Evolutionary conservation across 2,113 vertebrate genomes (phyloP), one percentile per base, ranked within the genome.

Genomic region (Pica pica): DNA sequence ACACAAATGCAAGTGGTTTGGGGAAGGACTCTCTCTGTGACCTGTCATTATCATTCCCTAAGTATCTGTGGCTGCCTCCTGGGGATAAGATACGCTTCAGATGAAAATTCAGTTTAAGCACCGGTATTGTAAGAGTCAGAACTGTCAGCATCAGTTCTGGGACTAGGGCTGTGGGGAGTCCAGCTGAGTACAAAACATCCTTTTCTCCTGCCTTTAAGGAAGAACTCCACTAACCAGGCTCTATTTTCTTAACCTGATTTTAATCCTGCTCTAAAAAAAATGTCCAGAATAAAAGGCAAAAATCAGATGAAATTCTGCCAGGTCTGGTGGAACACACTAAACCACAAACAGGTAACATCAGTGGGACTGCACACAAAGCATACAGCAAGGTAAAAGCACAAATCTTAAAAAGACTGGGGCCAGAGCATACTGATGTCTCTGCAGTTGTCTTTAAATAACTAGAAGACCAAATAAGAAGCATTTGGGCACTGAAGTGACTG

Each of bases 281-380:
- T 0, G 2, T 28, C 6, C 26, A 46, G 28, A 76, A 69, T 41
- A 47, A 85, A 83, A 80, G 78, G 37, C 46, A 57, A 87, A 90
- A 71, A 76, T 56, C 35, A 63, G 57, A 69, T 79, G 1, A 90
- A 80, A 69, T 92, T 76, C 39, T 89, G n/a, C 57, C 24, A 61
- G 33, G 8, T 69, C 22, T 83, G n/a, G 44, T 83, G 76, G 33
- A 76, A 77, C 8, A 22, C 23, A 41, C 13, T 47, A 60, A 83
- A 53, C 30, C 35, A 63, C 22, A 13, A 3, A 26, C 0, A 1
- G 23, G 55, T 57, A 70, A 42, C 0, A 1, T 69, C 55, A n/a
- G 12, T 39, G 47, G 27, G 35, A 77, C 52, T 70, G 74, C 64
- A 81, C 60, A 42, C 26, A 33, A 79, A 83, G 22, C 0, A 11